Percentiles rank a stretch among this genome's conserved stretches.
These are phyloP conservation scores for Chiridota heheva DNA, from an alignment of 35 echinoderm and acorn worm species.

Conservation along the genomic window DNA sequence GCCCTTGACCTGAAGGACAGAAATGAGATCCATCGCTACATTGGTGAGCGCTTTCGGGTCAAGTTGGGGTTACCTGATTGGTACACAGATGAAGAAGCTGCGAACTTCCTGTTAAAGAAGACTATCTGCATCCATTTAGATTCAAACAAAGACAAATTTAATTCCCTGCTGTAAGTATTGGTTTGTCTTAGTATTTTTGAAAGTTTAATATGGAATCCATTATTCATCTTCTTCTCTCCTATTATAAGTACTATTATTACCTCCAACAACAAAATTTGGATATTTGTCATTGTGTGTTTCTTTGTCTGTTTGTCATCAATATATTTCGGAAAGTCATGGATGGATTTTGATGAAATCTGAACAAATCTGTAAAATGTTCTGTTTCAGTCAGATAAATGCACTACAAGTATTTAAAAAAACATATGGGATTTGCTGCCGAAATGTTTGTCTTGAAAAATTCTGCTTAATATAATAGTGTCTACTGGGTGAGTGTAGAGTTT, in stretches of 20 bases:
- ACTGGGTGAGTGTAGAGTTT: too few species aligned
- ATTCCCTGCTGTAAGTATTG: conserved; percentile 77
- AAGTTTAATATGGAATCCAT: neutral
- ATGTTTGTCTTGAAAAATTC: too few species aligned
- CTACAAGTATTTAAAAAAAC: too few species aligned
- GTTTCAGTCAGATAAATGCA: too few species aligned
- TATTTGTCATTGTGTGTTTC: too few species aligned
- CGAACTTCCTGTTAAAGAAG: conserved; percentile 70
- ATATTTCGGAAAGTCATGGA: too few species aligned
- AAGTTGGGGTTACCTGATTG: conserved; percentile 71
- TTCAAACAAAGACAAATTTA: conserved; percentile 73
- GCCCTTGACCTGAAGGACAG: conserved; percentile 53
- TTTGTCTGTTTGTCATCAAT: too few species aligned
- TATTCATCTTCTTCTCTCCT: neutral
- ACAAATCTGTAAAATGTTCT: too few species aligned
- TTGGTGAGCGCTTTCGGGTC: conserved; percentile 80
- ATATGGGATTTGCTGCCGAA: too few species aligned
- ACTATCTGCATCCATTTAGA: conserved; percentile 83
- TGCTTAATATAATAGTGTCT: too few species aligned
- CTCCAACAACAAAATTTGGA: too few species aligned
- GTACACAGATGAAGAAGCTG: conserved; percentile 68
- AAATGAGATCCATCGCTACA: conserved; percentile 39
- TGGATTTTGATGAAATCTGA: too few species aligned
- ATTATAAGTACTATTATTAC: neutral
- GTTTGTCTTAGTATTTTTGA: neutral